Conservation (phyloP, 2,888 invertebrate genomes). For the Ormyrus rosae region DNA sequence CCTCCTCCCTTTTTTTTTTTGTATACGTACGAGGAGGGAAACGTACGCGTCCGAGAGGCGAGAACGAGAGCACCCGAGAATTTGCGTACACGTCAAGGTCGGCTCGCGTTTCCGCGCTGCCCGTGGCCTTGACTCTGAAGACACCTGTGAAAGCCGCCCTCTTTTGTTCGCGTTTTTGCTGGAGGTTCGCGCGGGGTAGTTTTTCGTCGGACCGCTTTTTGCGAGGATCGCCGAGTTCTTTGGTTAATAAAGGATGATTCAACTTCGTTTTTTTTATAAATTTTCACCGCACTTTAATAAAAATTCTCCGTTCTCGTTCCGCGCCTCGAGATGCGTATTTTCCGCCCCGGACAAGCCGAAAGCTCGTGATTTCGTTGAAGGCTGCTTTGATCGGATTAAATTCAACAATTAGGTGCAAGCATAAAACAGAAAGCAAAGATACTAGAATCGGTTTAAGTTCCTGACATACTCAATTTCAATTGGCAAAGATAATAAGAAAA, state of each 20-base stretch:
- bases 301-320: slow-evolving; percentile 20
- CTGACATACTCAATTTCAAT: slow-evolving; percentile 31
- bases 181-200: too few relatives aligned
- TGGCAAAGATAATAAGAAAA: neutral
- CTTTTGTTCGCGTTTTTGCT: too few relatives aligned
- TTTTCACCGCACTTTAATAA: neutral
- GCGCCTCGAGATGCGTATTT: neutral
- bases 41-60: slow-evolving; percentile 6
- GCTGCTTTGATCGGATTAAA: slow-evolving; percentile 25
- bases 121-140: slow-evolving; percentile 42
- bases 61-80: slow-evolving; percentile 1
- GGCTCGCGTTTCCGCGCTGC: slow-evolving; percentile 5
- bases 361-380: slow-evolving; percentile 21
- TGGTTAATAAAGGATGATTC: neutral
- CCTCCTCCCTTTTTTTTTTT: neutral
- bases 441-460: slow-evolving; percentile 55
- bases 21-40: neutral
- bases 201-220: too few relatives aligned
- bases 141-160: too few relatives aligned
- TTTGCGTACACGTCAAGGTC: neutral
- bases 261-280: too few relatives aligned
- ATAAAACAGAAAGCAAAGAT: slow-evolving; percentile 28
- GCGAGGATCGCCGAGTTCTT: neutral
- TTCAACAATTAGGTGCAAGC: slow-evolving; percentile 7
- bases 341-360: neutral